A percentile compares a stretch with the other conserved stretches of the same genome.
Conservation (phyloP, 1,140 invertebrate genomes). For the Pachypsylla venusta region DNA sequence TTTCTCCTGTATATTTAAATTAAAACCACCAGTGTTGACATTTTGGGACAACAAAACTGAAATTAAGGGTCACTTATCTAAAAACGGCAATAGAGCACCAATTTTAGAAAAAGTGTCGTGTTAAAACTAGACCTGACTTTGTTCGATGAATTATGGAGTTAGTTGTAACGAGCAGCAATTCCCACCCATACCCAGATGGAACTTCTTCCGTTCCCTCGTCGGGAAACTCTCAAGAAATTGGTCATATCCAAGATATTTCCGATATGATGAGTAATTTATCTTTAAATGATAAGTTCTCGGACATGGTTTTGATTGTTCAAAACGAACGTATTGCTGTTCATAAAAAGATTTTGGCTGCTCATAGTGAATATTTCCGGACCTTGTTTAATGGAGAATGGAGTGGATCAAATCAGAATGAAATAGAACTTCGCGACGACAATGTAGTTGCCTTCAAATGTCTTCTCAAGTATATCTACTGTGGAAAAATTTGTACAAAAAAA, state of each 20-base stretch:
- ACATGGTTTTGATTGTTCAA: conserved; percentile 79
- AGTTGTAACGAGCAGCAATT: conserved; percentile 1
- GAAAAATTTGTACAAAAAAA: conserved; percentile 65
- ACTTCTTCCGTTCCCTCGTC: not conserved
- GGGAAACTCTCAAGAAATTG: conserved; percentile 20
- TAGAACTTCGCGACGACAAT: conserved; percentile 72
- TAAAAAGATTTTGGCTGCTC: conserved; percentile 75
- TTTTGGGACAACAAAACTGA: too few relatives aligned
- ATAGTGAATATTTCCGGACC: conserved; percentile 73
- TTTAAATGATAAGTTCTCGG: conserved; percentile 75
- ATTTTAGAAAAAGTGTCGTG: too few relatives aligned
- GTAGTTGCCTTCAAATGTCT: conserved; percentile 76
- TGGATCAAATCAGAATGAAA: conserved; percentile 69
- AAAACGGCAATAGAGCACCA: too few relatives aligned
- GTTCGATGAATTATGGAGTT: too few relatives aligned
- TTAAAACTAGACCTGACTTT: too few relatives aligned
- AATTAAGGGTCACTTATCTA: too few relatives aligned
- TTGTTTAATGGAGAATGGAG: conserved; percentile 80
- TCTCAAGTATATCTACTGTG: conserved; percentile 90
- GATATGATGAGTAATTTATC: conserved; percentile 69
- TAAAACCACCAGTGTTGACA: too few relatives aligned
- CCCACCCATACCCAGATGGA: not conserved
- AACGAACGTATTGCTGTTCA: conserved; percentile 71
- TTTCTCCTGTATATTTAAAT: too few relatives aligned
- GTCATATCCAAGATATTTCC: conserved; percentile 36